A percentile compares a stretch with the other conserved stretches of the same genome.
phyloP scores from a whole-genome alignment of 2,888 invertebrate species.

The Andrena minutula region DNA sequence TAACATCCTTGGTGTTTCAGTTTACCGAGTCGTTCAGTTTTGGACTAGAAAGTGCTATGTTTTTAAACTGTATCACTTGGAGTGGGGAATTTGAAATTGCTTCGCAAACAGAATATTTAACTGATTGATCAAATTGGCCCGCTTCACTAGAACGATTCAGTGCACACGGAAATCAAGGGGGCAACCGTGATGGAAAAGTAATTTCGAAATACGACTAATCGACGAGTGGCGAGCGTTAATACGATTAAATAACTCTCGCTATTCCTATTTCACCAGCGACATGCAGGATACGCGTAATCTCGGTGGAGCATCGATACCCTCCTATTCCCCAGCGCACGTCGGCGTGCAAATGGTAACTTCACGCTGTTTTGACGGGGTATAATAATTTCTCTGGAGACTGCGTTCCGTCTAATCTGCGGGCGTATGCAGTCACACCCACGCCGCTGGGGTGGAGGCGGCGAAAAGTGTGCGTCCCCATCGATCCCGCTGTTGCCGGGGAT shows the following conservation, averaged over 20 bases:
- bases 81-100: too few species aligned
- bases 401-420: constrained; percentile 32
- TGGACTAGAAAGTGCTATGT: too few species aligned
- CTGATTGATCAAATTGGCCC: too few species aligned
- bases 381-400: constrained; percentile 71
- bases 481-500: constrained; percentile 19
- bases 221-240: constrained; percentile 22
- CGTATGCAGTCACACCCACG: not conserved
- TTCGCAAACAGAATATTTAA: too few species aligned
- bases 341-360: constrained; percentile 54
- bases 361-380: constrained; percentile 64
- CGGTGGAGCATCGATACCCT: constrained; percentile 36
- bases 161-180: not conserved
- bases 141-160: not conserved
- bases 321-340: constrained; percentile 52
- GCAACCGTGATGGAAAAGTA: not conserved
- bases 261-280: constrained; percentile 27
- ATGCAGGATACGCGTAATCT: constrained; percentile 11
- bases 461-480: constrained; percentile 31
- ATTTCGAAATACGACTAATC: constrained; percentile 7
- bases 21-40: not conserved
- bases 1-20: not conserved
- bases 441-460: constrained; percentile 9
- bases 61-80: too few species aligned
- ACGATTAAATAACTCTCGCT: constrained; percentile 27